Percentiles rank a stretch among this genome's conserved stretches.
These are phyloP conservation scores for Elgonia sp. DNA, from an alignment of 2,888 invertebrate species.

Conservation along the genomic window DNA sequence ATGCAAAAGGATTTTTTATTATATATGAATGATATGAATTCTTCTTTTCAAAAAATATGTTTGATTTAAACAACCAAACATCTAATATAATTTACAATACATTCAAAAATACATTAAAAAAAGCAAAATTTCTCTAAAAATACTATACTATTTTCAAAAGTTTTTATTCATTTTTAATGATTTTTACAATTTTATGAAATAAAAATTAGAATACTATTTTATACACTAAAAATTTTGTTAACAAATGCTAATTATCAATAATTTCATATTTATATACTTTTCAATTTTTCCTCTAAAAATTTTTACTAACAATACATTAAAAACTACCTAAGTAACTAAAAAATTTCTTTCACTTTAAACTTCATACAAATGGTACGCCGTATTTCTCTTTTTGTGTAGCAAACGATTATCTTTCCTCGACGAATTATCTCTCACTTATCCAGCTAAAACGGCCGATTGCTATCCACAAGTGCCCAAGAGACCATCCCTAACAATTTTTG, in stretches of 20 bases:
- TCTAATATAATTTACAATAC: too few relatives aligned
- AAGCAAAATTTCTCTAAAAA: too few relatives aligned
- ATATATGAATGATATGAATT: too few relatives aligned
- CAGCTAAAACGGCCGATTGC: conserved; percentile 15
- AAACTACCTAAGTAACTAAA: not conserved
- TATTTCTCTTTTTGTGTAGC: not conserved
- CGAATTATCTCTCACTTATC: conserved; percentile 22
- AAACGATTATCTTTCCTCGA: conserved; percentile 6
- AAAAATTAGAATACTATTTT: too few relatives aligned
- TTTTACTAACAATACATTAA: not conserved
- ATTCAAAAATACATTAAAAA: too few relatives aligned
- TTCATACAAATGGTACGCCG: not conserved
- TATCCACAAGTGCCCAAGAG: not conserved
- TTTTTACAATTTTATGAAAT: too few relatives aligned
- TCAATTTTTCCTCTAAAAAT: not conserved
- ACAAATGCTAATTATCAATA: not conserved
- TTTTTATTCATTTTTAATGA: too few relatives aligned
- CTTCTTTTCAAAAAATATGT: too few relatives aligned
- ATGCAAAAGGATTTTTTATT: too few relatives aligned
- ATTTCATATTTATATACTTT: not conserved
- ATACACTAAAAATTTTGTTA: too few relatives aligned
- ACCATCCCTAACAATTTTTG: conserved; percentile 15
- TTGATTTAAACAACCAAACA: too few relatives aligned
- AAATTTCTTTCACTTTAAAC: not conserved
- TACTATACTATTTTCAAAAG: too few relatives aligned